These are phyloP conservation scores for Leptinotarsa tumamoca DNA, from an alignment of 2,888 invertebrate genomes.

Conservation along the genomic window DNA sequence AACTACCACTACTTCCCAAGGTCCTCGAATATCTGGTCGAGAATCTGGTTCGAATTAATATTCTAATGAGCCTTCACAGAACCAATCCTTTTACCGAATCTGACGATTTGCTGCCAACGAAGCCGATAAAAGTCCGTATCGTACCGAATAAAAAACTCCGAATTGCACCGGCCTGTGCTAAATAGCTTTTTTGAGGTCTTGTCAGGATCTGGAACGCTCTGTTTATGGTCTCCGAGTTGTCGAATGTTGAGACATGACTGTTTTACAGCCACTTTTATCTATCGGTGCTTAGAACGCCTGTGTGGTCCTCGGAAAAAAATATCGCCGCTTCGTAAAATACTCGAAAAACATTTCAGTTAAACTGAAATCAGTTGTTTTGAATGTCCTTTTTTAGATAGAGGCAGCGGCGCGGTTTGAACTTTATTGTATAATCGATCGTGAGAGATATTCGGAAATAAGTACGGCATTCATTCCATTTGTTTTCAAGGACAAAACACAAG, in stretches of 20 bases:
- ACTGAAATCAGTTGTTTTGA: constrained; percentile 45
- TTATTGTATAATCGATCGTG: constrained; percentile 8
- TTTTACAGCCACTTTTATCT: constrained; percentile 51
- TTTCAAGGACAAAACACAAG: too few relatives aligned
- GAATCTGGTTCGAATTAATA: constrained; percentile 18
- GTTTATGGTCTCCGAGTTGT: constrained; percentile 51
- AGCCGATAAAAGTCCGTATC: constrained; percentile 23
- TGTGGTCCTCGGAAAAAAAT: constrained; percentile 52
- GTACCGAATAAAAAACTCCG: constrained; percentile 28
- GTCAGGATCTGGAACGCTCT: constrained; percentile 48
- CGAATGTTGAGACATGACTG: constrained; percentile 51
- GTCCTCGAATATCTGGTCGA: neutral
- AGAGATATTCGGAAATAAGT: constrained; percentile 1
- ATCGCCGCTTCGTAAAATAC: constrained; percentile 45
- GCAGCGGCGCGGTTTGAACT: constrained; percentile 15
- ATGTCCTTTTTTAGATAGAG: constrained; percentile 39
- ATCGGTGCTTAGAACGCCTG: constrained; percentile 55
- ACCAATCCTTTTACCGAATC: constrained; percentile 16
- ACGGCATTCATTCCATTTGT: neutral
- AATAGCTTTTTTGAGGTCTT: constrained; percentile 43
- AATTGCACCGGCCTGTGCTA: constrained; percentile 35
- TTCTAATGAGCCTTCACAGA: constrained; percentile 14
- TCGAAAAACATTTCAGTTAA: constrained; percentile 45
- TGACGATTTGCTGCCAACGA: neutral
- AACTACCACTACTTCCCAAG: neutral